These are phyloP conservation scores for Daboia siamensis DNA, from an alignment of 2,113 vertebrate species.

Conservation along the genomic window DNA sequence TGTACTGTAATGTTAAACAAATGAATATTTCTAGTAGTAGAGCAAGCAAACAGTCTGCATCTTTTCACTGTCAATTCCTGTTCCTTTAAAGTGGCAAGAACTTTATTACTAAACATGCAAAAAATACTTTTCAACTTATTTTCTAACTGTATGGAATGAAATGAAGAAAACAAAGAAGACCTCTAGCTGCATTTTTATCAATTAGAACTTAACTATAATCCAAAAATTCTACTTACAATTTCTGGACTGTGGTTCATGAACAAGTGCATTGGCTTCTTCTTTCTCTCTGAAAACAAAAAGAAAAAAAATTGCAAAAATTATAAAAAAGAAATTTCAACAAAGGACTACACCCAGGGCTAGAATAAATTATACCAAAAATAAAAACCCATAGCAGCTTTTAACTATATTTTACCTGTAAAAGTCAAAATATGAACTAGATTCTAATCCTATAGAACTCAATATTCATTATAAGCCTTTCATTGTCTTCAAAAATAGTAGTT, in stretches of 20 bases:
- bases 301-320: slow-evolving; percentile 20
- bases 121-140: slow-evolving; percentile 10
- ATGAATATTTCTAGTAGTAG: not conserved
- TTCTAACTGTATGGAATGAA: not conserved
- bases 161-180: not conserved
- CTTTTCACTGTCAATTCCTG: slow-evolving; percentile 14
- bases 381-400: not conserved
- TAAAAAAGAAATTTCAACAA: slow-evolving; percentile 15
- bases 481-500: not conserved
- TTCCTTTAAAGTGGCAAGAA: not conserved
- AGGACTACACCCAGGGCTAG: not conserved
- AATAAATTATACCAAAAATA: not conserved
- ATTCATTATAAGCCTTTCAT: not conserved
- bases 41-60: not conserved
- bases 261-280: slow-evolving; percentile 67
- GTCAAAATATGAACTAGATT: not conserved
- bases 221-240: slow-evolving; percentile 65
- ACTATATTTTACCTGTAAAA: not conserved
- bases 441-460: not conserved
- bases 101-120: slow-evolving; percentile 9
- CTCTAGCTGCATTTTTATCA: slow-evolving; percentile 21
- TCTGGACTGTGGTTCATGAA: slow-evolving; percentile 63
- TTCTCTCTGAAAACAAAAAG: slow-evolving; percentile 69
- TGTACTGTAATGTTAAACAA: not conserved
- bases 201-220: slow-evolving; percentile 26